phyloP scores from a whole-genome alignment of 2,888 invertebrate genomes.

The Lathronympha strigana region DNA sequence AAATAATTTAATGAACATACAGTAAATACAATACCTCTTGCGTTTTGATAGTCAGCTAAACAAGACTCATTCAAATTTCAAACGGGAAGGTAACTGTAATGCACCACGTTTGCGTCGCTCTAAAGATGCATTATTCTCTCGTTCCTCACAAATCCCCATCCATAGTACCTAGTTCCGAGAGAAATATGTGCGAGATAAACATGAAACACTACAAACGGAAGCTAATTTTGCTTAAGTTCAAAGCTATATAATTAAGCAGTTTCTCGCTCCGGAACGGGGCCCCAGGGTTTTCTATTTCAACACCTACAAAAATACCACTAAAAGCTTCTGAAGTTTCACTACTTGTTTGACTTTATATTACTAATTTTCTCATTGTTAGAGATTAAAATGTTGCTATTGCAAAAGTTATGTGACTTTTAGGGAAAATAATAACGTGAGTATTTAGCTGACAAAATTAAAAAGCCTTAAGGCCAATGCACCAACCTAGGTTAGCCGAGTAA shows the following conservation, averaged over 20 bases:
- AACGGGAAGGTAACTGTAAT: too few relatives aligned
- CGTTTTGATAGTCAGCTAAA: too few relatives aligned
- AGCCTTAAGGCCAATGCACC: too few relatives aligned
- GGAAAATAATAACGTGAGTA: too few relatives aligned
- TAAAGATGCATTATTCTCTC: constrained; percentile 7
- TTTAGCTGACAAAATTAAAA: too few relatives aligned
- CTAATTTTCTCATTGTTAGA: constrained; percentile 20
- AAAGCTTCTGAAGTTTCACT: constrained; percentile 33
- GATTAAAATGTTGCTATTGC: constrained; percentile 8
- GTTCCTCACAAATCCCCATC: constrained; percentile 30
- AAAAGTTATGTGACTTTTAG: not conserved
- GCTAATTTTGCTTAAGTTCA: constrained; percentile 33
- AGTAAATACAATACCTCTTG: too few relatives aligned
- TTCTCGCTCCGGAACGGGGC: constrained; percentile 34
- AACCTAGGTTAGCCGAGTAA: too few relatives aligned
- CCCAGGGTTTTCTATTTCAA: constrained; percentile 35
- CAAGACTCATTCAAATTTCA: too few relatives aligned
- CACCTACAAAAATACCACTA: constrained; percentile 37
- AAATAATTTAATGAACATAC: too few relatives aligned
- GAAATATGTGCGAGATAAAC: constrained; percentile 36
- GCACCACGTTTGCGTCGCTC: not conserved
- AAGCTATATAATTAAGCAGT: constrained; percentile 41
- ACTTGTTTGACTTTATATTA: constrained; percentile 36
- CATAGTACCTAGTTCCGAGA: constrained; percentile 20
- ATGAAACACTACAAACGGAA: too few relatives aligned